Evolutionary conservation across 2,797 vertebrate genomes (phyloP).

Genomic region (Phylloscopus collybita): DNA sequence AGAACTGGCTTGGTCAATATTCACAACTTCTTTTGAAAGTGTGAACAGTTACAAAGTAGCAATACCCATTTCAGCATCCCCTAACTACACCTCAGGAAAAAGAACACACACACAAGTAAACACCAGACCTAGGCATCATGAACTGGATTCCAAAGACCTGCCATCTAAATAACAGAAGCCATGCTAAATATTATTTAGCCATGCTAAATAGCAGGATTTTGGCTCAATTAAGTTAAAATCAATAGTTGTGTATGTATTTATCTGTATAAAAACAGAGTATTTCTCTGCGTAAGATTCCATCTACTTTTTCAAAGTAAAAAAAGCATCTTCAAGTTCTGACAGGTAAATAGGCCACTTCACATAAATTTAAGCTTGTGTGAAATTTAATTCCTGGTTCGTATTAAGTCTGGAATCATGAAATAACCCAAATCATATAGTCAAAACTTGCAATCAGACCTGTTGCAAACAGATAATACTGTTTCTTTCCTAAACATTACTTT

Average conservation of each 20-base stretch:
- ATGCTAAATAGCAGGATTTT: neutral
- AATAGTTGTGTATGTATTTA: neutral
- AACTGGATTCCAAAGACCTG: neutral
- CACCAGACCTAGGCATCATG: neutral
- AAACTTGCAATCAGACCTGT: conserved; percentile 5
- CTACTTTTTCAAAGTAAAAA: neutral
- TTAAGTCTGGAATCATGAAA: conserved; percentile 10
- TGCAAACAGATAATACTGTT: neutral
- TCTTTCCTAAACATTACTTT: neutral
- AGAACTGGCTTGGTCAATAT: neutral
- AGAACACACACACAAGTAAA: neutral
- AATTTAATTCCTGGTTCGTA: neutral
- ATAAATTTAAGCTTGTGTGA: neutral
- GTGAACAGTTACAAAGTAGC: neutral
- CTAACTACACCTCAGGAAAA: neutral
- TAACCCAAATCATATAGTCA: neutral
- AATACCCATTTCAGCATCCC: neutral
- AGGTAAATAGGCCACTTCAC: neutral
- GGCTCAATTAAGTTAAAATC: neutral
- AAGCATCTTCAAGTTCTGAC: neutral
- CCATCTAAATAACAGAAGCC: neutral
- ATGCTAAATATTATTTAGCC: neutral
- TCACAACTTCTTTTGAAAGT: neutral
- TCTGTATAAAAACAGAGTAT: neutral
- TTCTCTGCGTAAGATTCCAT: neutral